Evolutionary conservation across 2,797 vertebrate genomes (phyloP), one percentile per base, ranked within the genome.

Genomic region (Pitangus sulphuratus): DNA sequence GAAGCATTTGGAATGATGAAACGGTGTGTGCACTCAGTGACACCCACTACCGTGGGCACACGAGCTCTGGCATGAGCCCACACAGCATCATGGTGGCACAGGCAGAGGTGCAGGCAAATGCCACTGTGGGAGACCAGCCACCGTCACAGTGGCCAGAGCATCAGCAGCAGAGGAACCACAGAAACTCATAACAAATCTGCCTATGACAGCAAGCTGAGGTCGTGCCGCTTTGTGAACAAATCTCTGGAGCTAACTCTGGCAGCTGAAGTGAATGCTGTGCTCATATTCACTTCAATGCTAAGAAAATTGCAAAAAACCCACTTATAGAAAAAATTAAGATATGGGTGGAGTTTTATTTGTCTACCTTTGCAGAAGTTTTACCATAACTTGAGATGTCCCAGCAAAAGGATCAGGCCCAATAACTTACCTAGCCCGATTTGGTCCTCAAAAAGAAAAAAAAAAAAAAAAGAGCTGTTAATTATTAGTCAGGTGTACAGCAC

Each of bases 201-300:
- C 35, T 15, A 40, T 48, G 26, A 47, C 1, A 1, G 80, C 26
- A 39, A 70, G 20, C 3, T 12, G 5, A 53, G 19, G 17, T 8
- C 12, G 25, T 1, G 0, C 69, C 12, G 62, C 66, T 78, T 78
- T 21, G 70, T 0, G 0, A 8, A 11, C 1, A 0, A 22, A 53
- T 26, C 48, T 50, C 62, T 22, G 17, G 42, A 35, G 26, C 37
- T 21, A 33, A 40, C 42, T 22, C 35, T 0, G 2, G 24, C 58
- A 82, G 40, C 78, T 48, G 26, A 56, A 37, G 22, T 8, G 22
- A 76, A 44, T 0, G 0, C 13, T 18, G 37, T 19, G 35, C 33
- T 78, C n/a, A 3, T 9, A 17, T 1, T 20, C 0, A 0, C 20
- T 65, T 61, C 60, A 12, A 0, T 12, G 18, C 37, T 58, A 70